A percentile compares a stretch with the other conserved stretches of the same genome.
Evolutionary conservation across 2,113 vertebrate genomes (phyloP).

Genomic region (Rousettus leschenaultii): DNA sequence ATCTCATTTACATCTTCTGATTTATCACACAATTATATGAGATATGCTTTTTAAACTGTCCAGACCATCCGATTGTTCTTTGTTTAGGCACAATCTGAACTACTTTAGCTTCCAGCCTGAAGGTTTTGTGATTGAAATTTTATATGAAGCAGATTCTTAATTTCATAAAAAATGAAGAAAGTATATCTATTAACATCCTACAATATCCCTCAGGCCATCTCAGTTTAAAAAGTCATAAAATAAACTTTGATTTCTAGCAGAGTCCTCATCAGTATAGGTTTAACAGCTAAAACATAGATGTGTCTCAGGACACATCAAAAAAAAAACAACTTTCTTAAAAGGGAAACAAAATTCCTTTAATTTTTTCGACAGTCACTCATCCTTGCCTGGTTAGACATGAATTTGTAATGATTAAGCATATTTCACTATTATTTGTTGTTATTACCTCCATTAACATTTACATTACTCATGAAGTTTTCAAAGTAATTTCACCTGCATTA

Average conservation of each 20-base stretch:
- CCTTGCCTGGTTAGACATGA: background rate
- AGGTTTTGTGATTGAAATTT: slow-evolving; percentile 53
- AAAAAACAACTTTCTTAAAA: background rate
- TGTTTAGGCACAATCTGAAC: background rate
- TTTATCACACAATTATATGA: background rate
- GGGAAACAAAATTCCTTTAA: background rate
- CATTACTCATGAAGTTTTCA: background rate
- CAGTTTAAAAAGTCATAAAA: slow-evolving; percentile 4
- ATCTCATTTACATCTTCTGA: background rate
- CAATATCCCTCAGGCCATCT: slow-evolving; percentile 12
- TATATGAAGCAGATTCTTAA: slow-evolving; percentile 43
- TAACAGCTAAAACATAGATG: slow-evolving; percentile 32
- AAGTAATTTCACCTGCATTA: background rate
- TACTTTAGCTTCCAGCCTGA: background rate
- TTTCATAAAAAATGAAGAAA: slow-evolving; percentile 50
- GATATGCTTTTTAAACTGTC: background rate
- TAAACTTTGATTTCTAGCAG: background rate
- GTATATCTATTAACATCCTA: slow-evolving; percentile 3
- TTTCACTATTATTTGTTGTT: background rate
- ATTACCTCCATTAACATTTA: background rate
- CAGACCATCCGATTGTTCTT: background rate
- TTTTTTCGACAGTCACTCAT: background rate
- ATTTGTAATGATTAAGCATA: background rate
- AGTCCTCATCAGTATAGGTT: slow-evolving; percentile 16
- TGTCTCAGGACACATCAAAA: slow-evolving; percentile 22